Conservation (phyloP, 2,113 vertebrate genomes). For the Danionella cerebrum region DNA sequence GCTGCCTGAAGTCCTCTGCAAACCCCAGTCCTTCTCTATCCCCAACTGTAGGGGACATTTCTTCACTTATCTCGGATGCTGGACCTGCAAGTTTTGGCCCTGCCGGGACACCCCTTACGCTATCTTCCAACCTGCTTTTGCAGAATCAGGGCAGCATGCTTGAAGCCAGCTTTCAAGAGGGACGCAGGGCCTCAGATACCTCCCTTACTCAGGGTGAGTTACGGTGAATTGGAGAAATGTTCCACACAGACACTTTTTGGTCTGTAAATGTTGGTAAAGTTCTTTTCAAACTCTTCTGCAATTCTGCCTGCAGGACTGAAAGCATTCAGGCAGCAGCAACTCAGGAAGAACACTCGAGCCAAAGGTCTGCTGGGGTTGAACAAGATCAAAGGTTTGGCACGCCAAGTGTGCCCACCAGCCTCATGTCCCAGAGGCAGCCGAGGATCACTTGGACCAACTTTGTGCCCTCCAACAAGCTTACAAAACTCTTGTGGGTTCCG, state of each 20-base stretch:
- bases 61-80: constrained; percentile 59
- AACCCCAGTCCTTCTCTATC: constrained; percentile 54
- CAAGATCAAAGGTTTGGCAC: constrained; percentile 89
- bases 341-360: constrained; percentile 83
- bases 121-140: constrained; percentile 79
- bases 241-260: no score
- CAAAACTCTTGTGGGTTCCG: constrained; percentile 48
- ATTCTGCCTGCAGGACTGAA: constrained; percentile 74
- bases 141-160: constrained; percentile 75
- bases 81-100: constrained; percentile 57
- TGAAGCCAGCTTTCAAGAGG: constrained; percentile 84
- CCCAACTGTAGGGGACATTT: constrained; percentile 54
- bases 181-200: constrained; percentile 93
- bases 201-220: constrained; percentile 88
- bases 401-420: constrained; percentile 73
- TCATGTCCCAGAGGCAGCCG: constrained; percentile 69
- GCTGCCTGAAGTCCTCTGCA: constrained; percentile 77
- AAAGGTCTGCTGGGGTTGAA: constrained; percentile 90
- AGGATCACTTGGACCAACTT: constrained; percentile 66
- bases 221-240: background rate
- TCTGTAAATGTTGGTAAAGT: no score
- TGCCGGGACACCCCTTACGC: constrained; percentile 65
- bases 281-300: constrained; percentile 16
- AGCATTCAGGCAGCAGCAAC: constrained; percentile 91
- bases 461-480: constrained; percentile 48